Percentiles rank a stretch among this genome's conserved stretches.
These are phyloP conservation scores for Lepidonotus clava DNA, from an alignment of 2,888 invertebrate genomes.

Conservation along the genomic window DNA sequence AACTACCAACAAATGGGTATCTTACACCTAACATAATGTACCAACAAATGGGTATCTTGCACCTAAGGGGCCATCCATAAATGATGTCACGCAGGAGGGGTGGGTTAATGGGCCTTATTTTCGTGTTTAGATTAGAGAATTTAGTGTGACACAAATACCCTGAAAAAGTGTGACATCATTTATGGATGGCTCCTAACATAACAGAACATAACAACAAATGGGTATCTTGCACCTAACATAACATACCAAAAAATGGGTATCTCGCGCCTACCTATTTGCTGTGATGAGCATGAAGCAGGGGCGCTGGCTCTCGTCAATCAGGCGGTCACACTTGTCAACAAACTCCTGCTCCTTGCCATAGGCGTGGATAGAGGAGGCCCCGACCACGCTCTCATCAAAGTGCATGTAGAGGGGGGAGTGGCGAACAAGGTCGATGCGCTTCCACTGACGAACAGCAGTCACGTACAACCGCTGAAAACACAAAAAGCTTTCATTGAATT, in stretches of 20 bases:
- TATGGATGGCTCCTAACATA: no score
- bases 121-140: no score
- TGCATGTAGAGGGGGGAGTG: conserved; percentile 97
- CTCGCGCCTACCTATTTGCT: conserved; percentile 21
- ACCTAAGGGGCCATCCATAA: no score
- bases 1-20: no score
- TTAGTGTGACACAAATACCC: no score
- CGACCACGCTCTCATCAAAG: conserved; percentile 93
- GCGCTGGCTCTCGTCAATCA: conserved; percentile 52
- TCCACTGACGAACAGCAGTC: conserved; percentile 93
- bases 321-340: conserved; percentile 28
- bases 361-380: conserved; percentile 88
- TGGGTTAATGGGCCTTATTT: no score
- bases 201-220: no score
- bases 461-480: conserved; percentile 90
- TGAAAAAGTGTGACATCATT: no score
- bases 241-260: not conserved
- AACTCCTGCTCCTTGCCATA: conserved; percentile 84
- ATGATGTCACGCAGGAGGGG: no score
- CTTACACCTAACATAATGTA: no score
- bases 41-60: no score
- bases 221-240: no score
- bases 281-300: conserved; percentile 42
- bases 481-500: not conserved
- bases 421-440: conserved; percentile 93